These are phyloP conservation scores for Hypomecis atomaria DNA, from an alignment of 2,888 invertebrate species.

Conservation along the genomic window DNA sequence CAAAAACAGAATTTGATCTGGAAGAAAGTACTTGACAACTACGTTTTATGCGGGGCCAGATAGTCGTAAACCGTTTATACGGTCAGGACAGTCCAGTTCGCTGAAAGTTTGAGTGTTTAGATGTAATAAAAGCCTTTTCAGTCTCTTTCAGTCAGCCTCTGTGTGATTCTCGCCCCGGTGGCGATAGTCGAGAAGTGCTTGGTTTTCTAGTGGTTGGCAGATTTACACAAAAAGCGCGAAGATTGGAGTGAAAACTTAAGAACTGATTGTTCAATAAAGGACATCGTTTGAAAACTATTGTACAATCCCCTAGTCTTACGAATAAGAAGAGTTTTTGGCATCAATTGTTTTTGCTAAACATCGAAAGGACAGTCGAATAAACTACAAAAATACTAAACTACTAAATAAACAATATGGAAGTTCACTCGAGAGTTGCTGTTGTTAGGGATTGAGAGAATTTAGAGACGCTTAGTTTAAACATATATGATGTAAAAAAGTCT, in stretches of 20 bases:
- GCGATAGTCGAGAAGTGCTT: conserved; percentile 10
- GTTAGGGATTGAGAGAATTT: too few species aligned
- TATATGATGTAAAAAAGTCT: too few species aligned
- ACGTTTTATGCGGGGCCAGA: conserved; percentile 41
- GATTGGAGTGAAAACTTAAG: background rate
- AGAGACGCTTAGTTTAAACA: too few species aligned
- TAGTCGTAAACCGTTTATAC: conserved; percentile 44
- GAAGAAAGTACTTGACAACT: conserved; percentile 40
- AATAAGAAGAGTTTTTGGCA: too few species aligned
- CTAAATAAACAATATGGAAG: too few species aligned
- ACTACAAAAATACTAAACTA: too few species aligned
- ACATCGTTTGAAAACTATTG: background rate
- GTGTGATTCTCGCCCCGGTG: conserved; percentile 14
- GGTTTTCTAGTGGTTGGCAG: conserved; percentile 2
- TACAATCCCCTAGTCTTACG: too few species aligned
- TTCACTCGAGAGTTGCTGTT: too few species aligned
- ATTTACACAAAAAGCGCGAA: background rate
- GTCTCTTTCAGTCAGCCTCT: conserved; percentile 17
- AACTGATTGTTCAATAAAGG: background rate
- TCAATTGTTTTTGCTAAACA: too few species aligned
- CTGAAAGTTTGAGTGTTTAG: conserved; percentile 33
- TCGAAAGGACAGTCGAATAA: too few species aligned
- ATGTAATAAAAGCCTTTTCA: conserved; percentile 34
- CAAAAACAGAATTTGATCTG: conserved; percentile 42
- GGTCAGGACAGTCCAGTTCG: conserved; percentile 34